phyloP scores from a whole-genome alignment of 37 sponge, comb jelly and placozoan genomes.

The Tethya wilhelma region DNA sequence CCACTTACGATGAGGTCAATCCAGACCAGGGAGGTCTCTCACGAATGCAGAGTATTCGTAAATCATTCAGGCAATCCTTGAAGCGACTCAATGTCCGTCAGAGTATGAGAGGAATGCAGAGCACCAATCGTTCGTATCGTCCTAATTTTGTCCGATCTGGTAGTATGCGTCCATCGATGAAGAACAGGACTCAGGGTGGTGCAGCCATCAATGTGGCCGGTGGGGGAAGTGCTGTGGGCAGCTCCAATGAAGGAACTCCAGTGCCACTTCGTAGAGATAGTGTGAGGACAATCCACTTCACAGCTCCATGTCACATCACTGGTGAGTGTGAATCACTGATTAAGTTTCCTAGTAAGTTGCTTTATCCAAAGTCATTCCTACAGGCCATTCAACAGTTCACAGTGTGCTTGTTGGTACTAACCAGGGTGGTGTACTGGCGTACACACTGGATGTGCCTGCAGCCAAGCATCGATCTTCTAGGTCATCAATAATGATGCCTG shows the following conservation, averaged over 20 bases:
- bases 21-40: slow-evolving; percentile 26
- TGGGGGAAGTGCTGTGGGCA: background rate
- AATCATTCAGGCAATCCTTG: slow-evolving; percentile 82
- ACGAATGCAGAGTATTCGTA: slow-evolving; percentile 83
- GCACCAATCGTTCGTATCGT: slow-evolving; percentile 39
- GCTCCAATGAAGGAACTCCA: background rate
- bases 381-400: slow-evolving; percentile 33
- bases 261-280: slow-evolving; percentile 52
- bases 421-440: slow-evolving; percentile 62
- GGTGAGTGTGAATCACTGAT: slow-evolving; percentile 13
- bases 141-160: slow-evolving; percentile 45
- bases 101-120: slow-evolving; percentile 69
- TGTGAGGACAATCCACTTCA: slow-evolving; percentile 52
- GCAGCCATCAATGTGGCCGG: background rate
- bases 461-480: slow-evolving; percentile 45
- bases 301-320: slow-evolving; percentile 62
- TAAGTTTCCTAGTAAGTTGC: background rate
- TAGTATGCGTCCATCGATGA: slow-evolving; percentile 47
- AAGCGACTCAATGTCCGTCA: slow-evolving; percentile 68
- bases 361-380: background rate
- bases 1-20: slow-evolving; percentile 52
- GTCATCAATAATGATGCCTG: slow-evolving; percentile 57
- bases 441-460: slow-evolving; percentile 70
- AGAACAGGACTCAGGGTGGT: slow-evolving; percentile 10
- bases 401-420: slow-evolving; percentile 70